Conservation (phyloP, 2,888 invertebrate species). For the Dasypogon diadema region DNA sequence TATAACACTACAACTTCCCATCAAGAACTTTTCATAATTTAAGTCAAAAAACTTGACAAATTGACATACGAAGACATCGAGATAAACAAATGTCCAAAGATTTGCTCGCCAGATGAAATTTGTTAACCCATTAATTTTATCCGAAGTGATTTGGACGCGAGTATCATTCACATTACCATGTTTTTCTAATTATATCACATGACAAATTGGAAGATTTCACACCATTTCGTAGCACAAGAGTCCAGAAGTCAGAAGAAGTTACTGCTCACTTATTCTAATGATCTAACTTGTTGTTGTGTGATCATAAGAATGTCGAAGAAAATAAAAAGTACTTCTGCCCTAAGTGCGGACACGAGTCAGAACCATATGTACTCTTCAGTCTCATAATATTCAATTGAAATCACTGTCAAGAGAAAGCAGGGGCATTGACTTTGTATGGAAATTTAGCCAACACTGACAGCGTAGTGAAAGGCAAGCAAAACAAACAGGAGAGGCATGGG, state of each 20-base stretch:
- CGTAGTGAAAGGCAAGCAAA: conserved; percentile 15
- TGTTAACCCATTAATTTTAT: conserved; percentile 45
- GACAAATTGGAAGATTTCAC: conserved; percentile 51
- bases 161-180: conserved; percentile 41
- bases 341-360: conserved; percentile 32
- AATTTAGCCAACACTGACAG: conserved; percentile 17
- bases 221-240: conserved; percentile 25
- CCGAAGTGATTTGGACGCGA: conserved; percentile 12
- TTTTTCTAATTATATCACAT: conserved; percentile 51
- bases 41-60: too few species aligned
- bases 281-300: too few species aligned
- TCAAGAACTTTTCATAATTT: too few species aligned
- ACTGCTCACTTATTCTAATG: too few species aligned
- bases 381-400: conserved; percentile 13
- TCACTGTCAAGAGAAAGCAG: conserved; percentile 16
- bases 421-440: conserved; percentile 38
- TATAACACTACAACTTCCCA: too few species aligned
- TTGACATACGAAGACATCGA: conserved; percentile 7
- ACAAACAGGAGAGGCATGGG: conserved; percentile 37
- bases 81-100: conserved; percentile 11
- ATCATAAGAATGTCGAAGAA: conserved; percentile 9
- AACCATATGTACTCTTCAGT: neutral
- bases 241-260: too few species aligned
- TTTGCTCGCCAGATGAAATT: conserved; percentile 29
- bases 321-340: conserved; percentile 5